phyloP scores from a whole-genome alignment of 1,140 invertebrate species.

The Drosophila serrata region DNA sequence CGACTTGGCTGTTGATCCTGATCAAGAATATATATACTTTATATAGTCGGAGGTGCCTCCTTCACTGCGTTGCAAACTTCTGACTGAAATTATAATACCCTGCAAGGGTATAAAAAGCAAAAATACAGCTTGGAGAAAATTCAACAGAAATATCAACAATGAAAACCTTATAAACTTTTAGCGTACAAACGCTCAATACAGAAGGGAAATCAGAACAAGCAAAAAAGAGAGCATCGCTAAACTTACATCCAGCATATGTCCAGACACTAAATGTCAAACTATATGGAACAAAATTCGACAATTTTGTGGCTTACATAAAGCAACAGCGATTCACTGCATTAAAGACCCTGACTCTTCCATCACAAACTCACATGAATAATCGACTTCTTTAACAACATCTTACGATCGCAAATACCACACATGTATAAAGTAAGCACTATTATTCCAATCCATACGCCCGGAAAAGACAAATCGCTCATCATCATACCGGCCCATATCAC shows the following conservation, averaged over 20 bases:
- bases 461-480: background rate
- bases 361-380: background rate
- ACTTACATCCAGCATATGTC: too few species aligned
- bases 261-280: background rate
- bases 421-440: too few species aligned
- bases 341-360: background rate
- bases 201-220: background rate
- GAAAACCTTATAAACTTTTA: background rate
- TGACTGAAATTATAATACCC: too few species aligned
- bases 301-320: background rate
- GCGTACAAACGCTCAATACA: background rate
- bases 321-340: background rate
- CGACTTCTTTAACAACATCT: too few species aligned
- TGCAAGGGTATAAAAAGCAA: too few species aligned
- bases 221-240: background rate
- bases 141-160: background rate
- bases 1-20: too few species aligned
- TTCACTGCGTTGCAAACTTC: too few species aligned
- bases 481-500: too few species aligned
- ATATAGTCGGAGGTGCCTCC: too few species aligned
- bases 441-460: background rate
- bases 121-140: background rate
- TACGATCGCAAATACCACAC: too few species aligned
- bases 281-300: constrained; percentile 2
- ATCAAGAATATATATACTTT: too few species aligned